These are phyloP conservation scores for Orientallactaga sibirica DNA, from an alignment of 2,797 vertebrate species.

Conservation along the genomic window DNA sequence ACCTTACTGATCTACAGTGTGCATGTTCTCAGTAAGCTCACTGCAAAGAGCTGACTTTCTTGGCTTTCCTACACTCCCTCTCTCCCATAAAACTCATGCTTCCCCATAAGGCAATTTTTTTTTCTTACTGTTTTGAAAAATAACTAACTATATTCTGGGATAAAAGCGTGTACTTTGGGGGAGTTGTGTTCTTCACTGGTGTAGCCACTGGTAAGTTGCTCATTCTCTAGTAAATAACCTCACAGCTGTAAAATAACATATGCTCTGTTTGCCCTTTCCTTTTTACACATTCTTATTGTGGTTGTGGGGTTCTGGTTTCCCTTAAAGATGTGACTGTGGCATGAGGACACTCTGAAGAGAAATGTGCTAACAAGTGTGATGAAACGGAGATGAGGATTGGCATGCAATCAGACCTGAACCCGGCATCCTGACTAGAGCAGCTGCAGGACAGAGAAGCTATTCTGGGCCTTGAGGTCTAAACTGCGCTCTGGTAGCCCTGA, in stretches of 20 bases:
- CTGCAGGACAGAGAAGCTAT: background rate
- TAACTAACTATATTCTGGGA: background rate
- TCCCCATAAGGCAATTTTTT: background rate
- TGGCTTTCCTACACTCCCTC: background rate
- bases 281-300: background rate
- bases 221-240: too few relatives aligned
- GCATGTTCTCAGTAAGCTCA: background rate
- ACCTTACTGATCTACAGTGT: background rate
- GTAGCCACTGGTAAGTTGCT: too few relatives aligned
- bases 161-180: too few relatives aligned
- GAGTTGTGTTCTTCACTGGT: too few relatives aligned
- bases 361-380: background rate
- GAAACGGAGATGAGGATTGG: background rate
- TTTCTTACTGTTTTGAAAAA: background rate
- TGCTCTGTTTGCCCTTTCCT: background rate
- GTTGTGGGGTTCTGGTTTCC: background rate
- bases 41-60: background rate
- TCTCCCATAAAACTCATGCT: background rate
- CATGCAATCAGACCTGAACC: background rate
- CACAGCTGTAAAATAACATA: background rate
- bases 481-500: background rate
- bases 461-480: background rate
- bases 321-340: background rate
- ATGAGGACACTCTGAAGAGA: background rate
- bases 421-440: background rate